These are phyloP conservation scores for Equus quagga DNA, from an alignment of 2,113 vertebrate genomes.

Conservation along the genomic window DNA sequence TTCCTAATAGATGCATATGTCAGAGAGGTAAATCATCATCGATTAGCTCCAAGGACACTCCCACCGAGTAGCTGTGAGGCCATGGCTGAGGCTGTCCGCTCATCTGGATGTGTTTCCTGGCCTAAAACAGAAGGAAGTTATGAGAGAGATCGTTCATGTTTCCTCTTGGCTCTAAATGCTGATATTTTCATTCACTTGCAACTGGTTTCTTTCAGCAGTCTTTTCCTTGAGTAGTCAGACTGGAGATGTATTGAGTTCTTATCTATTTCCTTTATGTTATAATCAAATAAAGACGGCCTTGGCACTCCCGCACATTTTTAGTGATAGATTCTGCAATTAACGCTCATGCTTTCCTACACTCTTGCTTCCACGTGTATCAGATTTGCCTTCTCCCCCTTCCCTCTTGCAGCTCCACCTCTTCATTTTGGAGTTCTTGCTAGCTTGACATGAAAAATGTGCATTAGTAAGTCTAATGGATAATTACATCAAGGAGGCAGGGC, in stretches of 20 bases:
- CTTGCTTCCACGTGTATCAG: background rate
- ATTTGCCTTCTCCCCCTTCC: background rate
- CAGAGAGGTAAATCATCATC: background rate
- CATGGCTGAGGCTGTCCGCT: background rate
- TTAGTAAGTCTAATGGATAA: slow-evolving; percentile 28
- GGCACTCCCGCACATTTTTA: background rate
- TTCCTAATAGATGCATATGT: background rate
- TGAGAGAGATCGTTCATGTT: background rate
- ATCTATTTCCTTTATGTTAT: slow-evolving; percentile 3
- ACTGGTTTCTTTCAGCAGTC: background rate
- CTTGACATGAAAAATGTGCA: slow-evolving; percentile 49
- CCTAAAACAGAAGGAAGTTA: background rate
- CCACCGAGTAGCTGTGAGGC: background rate
- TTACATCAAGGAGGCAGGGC: background rate
- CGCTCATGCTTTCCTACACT: background rate
- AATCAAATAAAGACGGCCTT: background rate
- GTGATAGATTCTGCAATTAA: background rate
- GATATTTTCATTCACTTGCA: background rate
- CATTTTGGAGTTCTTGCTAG: background rate
- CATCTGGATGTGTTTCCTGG: background rate
- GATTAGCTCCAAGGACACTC: background rate
- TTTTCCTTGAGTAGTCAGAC: slow-evolving; percentile 25
- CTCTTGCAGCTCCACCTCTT: background rate
- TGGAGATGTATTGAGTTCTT: background rate
- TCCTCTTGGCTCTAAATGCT: background rate